Evolutionary conservation across 2,797 vertebrate species (phyloP).

Genomic region (Cyprinella venusta): DNA sequence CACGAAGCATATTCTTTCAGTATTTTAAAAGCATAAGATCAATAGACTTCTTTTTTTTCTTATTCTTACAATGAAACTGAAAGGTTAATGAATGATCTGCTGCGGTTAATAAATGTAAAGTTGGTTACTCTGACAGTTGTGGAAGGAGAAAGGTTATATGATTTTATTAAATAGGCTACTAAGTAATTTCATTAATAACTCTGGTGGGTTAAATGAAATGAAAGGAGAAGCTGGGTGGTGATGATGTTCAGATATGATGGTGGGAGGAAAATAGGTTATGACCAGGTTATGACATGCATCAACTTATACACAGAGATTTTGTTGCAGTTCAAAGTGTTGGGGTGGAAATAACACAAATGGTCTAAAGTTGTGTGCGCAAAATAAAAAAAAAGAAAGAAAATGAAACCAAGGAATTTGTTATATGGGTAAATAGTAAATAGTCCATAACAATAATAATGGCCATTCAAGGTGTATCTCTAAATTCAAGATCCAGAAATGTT

Average conservation of each 20-base stretch:
- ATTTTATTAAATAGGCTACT: neutral
- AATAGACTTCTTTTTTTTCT: neutral
- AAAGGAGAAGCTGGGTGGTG: neutral
- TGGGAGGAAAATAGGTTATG: constrained; percentile 16
- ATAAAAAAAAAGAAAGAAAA: neutral
- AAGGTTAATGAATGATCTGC: neutral
- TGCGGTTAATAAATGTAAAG: neutral
- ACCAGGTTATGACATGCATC: neutral
- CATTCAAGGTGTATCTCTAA: neutral
- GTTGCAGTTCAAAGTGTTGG: neutral
- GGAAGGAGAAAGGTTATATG: neutral
- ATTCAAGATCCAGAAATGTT: constrained; percentile 3
- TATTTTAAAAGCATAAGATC: neutral
- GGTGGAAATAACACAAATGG: neutral
- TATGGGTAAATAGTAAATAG: neutral
- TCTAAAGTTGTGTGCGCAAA: neutral
- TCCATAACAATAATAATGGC: neutral
- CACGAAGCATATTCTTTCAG: neutral
- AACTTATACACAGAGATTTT: neutral
- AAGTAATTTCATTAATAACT: neutral
- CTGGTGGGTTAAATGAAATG: neutral
- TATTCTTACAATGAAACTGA: neutral
- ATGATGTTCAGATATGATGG: constrained; percentile 1
- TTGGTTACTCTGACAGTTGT: neutral
- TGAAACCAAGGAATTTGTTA: neutral